These are phyloP conservation scores for Spodoptera picta DNA, from an alignment of 2,888 invertebrate species.

Conservation along the genomic window DNA sequence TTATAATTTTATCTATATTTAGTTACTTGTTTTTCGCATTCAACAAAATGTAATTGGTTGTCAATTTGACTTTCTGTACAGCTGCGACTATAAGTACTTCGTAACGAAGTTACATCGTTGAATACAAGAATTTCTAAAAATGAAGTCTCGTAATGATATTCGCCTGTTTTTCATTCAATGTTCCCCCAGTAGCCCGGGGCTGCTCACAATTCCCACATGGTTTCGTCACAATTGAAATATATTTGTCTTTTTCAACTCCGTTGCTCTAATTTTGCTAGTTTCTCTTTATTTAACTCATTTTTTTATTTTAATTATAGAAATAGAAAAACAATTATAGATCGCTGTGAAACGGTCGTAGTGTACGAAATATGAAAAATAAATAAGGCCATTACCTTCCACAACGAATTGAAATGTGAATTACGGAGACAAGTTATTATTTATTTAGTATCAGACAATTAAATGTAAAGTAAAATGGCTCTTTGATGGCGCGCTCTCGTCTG, in stretches of 20 bases:
- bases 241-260: slow-evolving; percentile 41
- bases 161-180: slow-evolving; percentile 39
- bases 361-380: neutral
- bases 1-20: too few relatives aligned
- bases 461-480: slow-evolving; percentile 55
- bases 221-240: slow-evolving; percentile 46
- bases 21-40: too few relatives aligned
- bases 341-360: slow-evolving; percentile 7
- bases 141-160: slow-evolving; percentile 17
- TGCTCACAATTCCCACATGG: slow-evolving; percentile 35
- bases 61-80: too few relatives aligned
- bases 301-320: slow-evolving; percentile 21
- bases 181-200: slow-evolving; percentile 37
- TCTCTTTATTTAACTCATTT: slow-evolving; percentile 13
- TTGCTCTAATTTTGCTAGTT: slow-evolving; percentile 26
- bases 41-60: too few relatives aligned
- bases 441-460: slow-evolving; percentile 53
- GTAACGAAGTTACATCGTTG: slow-evolving; percentile 5
- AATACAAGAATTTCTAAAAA: slow-evolving; percentile 12
- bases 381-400: neutral
- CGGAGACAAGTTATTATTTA: slow-evolving; percentile 44
- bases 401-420: slow-evolving; percentile 40
- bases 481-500: slow-evolving; percentile 49
- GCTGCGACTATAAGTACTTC: neutral
- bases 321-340: slow-evolving; percentile 19